These are phyloP conservation scores for Eira barbara DNA, from an alignment of 2,113 vertebrate genomes.

Conservation along the genomic window DNA sequence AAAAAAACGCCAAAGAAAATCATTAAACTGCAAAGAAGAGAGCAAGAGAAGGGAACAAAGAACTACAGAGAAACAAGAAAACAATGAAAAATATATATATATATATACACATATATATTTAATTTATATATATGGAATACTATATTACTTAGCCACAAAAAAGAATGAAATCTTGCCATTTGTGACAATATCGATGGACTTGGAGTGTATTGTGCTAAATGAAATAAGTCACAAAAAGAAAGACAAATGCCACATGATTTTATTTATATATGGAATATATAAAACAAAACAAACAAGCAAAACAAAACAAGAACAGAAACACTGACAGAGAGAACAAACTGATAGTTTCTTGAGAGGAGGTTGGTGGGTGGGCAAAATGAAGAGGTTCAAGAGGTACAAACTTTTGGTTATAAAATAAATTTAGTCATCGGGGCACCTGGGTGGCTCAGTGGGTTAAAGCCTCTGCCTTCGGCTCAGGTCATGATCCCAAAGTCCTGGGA, in stretches of 20 bases:
- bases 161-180: neutral
- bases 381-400: neutral
- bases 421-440: too few species aligned
- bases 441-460: too few species aligned
- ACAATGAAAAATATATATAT: neutral
- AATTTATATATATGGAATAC: neutral
- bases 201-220: neutral
- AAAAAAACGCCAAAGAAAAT: neutral
- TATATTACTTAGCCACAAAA: neutral
- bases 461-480: too few species aligned
- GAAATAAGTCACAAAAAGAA: neutral
- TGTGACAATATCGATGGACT: neutral
- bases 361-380: neutral
- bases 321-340: neutral
- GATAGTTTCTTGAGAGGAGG: neutral
- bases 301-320: neutral
- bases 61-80: neutral
- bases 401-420: neutral
- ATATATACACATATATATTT: neutral
- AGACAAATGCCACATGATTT: neutral
- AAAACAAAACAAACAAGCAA: neutral
- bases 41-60: neutral
- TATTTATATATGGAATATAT: neutral
- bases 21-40: neutral
- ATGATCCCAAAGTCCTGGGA: too few species aligned